Evolutionary conservation across 2,888 invertebrate genomes (phyloP).

Genomic region (Apamea sordens): DNA sequence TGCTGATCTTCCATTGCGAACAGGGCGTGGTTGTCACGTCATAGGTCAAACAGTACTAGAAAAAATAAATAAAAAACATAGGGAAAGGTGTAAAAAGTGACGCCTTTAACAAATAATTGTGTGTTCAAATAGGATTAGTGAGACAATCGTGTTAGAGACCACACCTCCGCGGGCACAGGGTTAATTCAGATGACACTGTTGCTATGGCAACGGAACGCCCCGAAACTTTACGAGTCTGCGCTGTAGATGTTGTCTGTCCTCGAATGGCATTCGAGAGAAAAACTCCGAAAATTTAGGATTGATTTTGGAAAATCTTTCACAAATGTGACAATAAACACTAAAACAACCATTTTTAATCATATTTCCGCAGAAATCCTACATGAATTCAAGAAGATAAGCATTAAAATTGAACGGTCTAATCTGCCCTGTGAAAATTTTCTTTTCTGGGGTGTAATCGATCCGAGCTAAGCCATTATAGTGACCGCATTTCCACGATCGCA

Average conservation of each 20-base stretch:
- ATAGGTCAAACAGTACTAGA: slow-evolving; percentile 59
- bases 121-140: slow-evolving; percentile 78
- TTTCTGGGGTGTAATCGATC: slow-evolving; percentile 48
- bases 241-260: slow-evolving; percentile 4
- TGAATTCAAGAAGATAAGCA: background rate
- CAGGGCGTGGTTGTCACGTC: slow-evolving; percentile 69
- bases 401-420: slow-evolving; percentile 1
- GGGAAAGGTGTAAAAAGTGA: slow-evolving; percentile 72
- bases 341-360: accelerated
- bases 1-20: slow-evolving; percentile 51
- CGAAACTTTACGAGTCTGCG: slow-evolving; percentile 57
- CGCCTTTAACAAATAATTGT: slow-evolving; percentile 80
- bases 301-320: background rate
- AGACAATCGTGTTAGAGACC: slow-evolving; percentile 81
- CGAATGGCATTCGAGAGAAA: background rate
- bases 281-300: background rate
- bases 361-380: background rate
- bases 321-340: background rate
- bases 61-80: slow-evolving; percentile 41
- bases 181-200: slow-evolving; percentile 64
- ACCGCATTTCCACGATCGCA: slow-evolving; percentile 43
- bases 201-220: slow-evolving; percentile 68
- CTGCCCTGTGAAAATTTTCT: background rate
- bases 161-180: slow-evolving; percentile 74
- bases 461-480: slow-evolving; percentile 38